These are phyloP conservation scores for Drosophila pallidifrons DNA, from an alignment of 1,140 invertebrate genomes.

Conservation along the genomic window DNA sequence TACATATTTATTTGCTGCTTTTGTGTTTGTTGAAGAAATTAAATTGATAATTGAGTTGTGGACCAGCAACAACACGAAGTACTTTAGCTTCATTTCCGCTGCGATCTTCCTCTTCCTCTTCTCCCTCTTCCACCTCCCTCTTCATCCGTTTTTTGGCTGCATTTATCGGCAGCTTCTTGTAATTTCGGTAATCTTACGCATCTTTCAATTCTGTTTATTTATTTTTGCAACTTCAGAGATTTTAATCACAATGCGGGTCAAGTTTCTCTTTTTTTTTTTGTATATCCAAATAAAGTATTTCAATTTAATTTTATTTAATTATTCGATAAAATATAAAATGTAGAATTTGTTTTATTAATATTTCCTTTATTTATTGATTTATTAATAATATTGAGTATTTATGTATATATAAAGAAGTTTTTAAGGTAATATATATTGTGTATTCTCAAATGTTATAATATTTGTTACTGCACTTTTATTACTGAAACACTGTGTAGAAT, in stretches of 20 bases:
- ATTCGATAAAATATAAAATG: too few relatives aligned
- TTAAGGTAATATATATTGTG: too few relatives aligned
- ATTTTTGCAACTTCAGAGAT: slow-evolving; percentile 40
- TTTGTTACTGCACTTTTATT: not conserved
- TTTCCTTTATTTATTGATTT: too few relatives aligned
- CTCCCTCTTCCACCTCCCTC: not conserved
- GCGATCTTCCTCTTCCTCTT: not conserved
- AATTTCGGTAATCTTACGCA: not conserved
- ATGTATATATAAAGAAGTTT: too few relatives aligned
- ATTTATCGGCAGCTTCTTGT: slow-evolving; percentile 27
- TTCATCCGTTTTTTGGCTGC: slow-evolving; percentile 11
- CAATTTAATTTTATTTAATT: too few relatives aligned
- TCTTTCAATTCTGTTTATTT: not conserved
- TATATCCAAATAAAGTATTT: not conserved
- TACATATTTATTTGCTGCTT: slow-evolving; percentile 53
- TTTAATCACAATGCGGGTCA: slow-evolving; percentile 24
- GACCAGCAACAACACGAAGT: not conserved
- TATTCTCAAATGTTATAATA: too few relatives aligned
- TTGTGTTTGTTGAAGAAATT: slow-evolving; percentile 55
- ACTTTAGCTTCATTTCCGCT: slow-evolving; percentile 48
- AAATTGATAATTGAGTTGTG: slow-evolving; percentile 62
- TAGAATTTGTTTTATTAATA: too few relatives aligned
- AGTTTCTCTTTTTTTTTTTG: not conserved
- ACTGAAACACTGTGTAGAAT: not conserved
- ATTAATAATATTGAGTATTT: too few relatives aligned